Evolutionary conservation across 2,113 vertebrate genomes (phyloP), one percentile per base, ranked within the genome.

Genomic region (Okapia johnstoni): DNA sequence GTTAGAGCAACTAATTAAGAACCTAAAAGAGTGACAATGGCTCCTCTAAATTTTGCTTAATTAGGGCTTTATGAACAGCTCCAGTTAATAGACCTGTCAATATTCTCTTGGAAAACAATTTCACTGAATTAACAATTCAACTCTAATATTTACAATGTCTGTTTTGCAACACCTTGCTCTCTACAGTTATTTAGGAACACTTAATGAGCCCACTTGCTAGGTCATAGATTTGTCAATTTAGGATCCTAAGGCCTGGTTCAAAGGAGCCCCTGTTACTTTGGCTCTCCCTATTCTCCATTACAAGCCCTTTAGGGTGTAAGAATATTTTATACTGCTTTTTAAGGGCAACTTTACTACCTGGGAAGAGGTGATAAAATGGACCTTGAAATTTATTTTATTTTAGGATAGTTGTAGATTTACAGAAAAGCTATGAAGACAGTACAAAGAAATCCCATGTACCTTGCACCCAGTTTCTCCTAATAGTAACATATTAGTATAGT

Each of bases 1-100:
- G n/a, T 93, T 89, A 97, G 89, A 97, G 79, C 91, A 93, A 83
- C 92, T 97, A 97, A 98, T 97, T 97, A 97, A 90, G 85, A 93
- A 87, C 77, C 60, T 94, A 43, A 96, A 97, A 93, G 92, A 92
- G n/a, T 93, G 73, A 94, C 87, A 94, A 8, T 94, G 60, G 73
- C 73, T 96, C 52, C 63, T 91, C 43, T 89, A 92, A 95, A 85
- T 96, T 48, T 73, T 94, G 57, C 77, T 95, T 98, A 96, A 96
- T 96, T 97, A 94, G 94, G 61, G 46, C 43, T 89, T 95, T 94
- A 94, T 92, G 95, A 95, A 93, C 79, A 94, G 60, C 43, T 96
- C 73, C 33, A 86, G 57, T 93, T 96, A 97, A 94, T 96, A 89
- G 60, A 54, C 46, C 54, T 98, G 52, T 93, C 92, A 90, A 13